A percentile compares a stretch with the other conserved stretches of the same genome.
These are phyloP conservation scores for Crossocerus cetratus DNA, from an alignment of 2,888 invertebrate species.

Conservation along the genomic window DNA sequence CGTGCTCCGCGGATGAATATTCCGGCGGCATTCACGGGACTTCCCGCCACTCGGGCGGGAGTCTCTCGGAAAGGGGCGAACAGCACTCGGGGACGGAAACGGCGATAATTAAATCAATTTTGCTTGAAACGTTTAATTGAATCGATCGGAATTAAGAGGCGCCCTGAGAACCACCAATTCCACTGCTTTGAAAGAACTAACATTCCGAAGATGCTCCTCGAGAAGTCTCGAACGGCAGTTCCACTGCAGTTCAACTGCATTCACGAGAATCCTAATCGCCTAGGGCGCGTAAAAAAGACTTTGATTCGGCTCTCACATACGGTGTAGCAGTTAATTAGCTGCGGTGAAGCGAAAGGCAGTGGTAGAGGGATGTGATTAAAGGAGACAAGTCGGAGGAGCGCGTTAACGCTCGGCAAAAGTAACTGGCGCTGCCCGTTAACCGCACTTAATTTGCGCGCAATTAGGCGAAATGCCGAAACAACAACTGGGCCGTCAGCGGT, in stretches of 20 bases:
- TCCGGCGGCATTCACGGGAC: conserved; percentile 6
- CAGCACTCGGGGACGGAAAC: conserved; percentile 4
- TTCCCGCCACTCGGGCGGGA: not conserved
- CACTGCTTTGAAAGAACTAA: not conserved
- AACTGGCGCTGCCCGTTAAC: conserved; percentile 14
- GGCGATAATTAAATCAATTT: conserved; percentile 5
- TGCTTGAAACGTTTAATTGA: conserved; percentile 19
- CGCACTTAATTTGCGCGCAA: conserved; percentile 7
- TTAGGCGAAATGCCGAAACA: conserved; percentile 18
- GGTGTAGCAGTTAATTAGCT: no score
- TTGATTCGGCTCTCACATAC: no score
- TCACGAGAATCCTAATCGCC: no score
- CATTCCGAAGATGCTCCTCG: not conserved
- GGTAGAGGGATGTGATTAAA: not conserved
- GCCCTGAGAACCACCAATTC: not conserved
- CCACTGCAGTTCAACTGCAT: no score
- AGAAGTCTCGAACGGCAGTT: no score
- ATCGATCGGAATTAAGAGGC: not conserved
- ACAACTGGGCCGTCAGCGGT: conserved; percentile 3
- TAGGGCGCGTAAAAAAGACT: no score
- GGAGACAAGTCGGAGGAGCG: conserved; percentile 10
- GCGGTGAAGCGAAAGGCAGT: no score
- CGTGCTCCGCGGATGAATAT: conserved; percentile 26
- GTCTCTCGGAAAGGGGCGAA: conserved; percentile 1
- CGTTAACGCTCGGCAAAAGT: conserved; percentile 9